Conservation (phyloP, 2,888 invertebrate genomes). For the Eupithecia subumbrata region DNA sequence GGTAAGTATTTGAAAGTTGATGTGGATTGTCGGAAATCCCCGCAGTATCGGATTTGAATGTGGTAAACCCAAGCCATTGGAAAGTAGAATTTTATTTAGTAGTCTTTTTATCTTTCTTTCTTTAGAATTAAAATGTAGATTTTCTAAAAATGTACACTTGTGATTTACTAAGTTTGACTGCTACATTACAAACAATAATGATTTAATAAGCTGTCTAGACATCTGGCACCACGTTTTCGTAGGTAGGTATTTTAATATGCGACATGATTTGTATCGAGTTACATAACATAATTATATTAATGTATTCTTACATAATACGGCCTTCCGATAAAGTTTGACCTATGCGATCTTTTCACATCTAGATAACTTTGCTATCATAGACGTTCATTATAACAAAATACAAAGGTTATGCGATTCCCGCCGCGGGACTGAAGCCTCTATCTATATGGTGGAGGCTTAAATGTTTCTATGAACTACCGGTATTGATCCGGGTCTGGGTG, state of each 20-base stretch:
- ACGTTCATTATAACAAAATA: not conserved
- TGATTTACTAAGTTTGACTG: not conserved
- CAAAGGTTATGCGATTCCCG: too few species aligned
- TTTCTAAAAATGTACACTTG: not conserved
- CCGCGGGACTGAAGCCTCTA: too few species aligned
- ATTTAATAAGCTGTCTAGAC: not conserved
- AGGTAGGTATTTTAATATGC: not conserved
- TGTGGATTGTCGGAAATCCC: not conserved
- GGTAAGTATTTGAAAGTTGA: not conserved
- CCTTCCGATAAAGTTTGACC: not conserved
- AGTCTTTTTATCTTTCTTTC: too few species aligned
- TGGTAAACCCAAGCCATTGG: not conserved
- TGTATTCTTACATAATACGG: not conserved
- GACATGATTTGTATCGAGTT: not conserved
- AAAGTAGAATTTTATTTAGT: not conserved
- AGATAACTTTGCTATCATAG: not conserved
- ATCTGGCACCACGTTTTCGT: not conserved
- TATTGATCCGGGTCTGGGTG: too few species aligned
- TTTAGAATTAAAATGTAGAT: not conserved
- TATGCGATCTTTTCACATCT: not conserved
- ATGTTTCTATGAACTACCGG: too few species aligned
- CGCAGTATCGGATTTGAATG: not conserved
- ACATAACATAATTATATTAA: not conserved
- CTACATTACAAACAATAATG: not conserved
- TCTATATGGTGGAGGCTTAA: too few species aligned